Percentiles rank a stretch among this genome's conserved stretches.
Evolutionary conservation across 2,797 vertebrate species (phyloP).

Genomic region (Alosa sapidissima): DNA sequence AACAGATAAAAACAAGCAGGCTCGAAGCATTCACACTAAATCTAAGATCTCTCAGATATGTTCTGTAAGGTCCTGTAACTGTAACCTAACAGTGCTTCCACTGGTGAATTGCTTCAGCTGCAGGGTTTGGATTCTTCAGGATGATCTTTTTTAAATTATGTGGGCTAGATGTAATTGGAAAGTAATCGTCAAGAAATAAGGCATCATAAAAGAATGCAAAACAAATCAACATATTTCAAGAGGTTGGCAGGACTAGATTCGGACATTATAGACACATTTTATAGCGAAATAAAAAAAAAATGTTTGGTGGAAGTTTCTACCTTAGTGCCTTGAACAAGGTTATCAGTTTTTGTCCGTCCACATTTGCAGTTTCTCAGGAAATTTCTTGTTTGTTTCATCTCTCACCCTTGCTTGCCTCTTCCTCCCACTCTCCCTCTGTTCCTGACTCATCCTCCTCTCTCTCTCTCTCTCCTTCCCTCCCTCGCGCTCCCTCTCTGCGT

Average conservation of each 20-base stretch:
- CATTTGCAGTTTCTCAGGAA: background rate
- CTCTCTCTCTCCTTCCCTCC: slow-evolving; percentile 14
- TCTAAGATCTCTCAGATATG: background rate
- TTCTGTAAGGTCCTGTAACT: background rate
- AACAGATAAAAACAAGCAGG: background rate
- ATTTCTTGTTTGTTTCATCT: slow-evolving; percentile 29
- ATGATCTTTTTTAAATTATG: background rate
- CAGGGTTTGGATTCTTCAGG: background rate
- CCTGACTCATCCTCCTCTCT: slow-evolving; percentile 46
- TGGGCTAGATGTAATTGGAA: background rate
- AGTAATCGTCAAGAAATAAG: background rate
- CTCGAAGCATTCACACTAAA: too few relatives aligned
- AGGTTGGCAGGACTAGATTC: background rate
- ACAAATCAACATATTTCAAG: background rate
- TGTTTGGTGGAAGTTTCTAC: background rate
- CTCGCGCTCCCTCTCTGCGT: slow-evolving; percentile 31
- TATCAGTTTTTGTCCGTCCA: slow-evolving; percentile 1
- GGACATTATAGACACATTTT: background rate
- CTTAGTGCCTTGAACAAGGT: background rate
- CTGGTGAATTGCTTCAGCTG: background rate
- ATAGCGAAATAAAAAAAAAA: background rate
- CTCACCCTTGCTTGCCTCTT: slow-evolving; percentile 51
- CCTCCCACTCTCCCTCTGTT: slow-evolving; percentile 53
- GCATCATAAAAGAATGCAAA: background rate
- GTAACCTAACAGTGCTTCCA: background rate